phyloP scores from a whole-genome alignment of 2,888 invertebrate species.

The Melikaiella ostensackeni region DNA sequence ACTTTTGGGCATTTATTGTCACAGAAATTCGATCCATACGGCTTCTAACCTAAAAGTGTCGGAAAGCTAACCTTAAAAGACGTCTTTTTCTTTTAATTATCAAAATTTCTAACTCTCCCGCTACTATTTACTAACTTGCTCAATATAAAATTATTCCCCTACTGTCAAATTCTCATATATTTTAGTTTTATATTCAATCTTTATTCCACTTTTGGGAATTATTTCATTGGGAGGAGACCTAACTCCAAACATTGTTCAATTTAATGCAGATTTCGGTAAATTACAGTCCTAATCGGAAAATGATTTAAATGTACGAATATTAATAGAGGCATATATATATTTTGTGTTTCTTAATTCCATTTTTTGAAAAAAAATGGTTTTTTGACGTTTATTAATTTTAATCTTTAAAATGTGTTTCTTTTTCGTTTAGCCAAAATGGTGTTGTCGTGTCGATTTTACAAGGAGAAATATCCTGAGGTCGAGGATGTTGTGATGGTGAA shows the following conservation, averaged over 20 bases:
- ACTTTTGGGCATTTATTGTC: neutral
- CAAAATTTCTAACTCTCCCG: neutral
- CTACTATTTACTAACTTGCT: neutral
- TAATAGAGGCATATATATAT: too few species aligned
- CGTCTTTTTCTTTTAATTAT: neutral
- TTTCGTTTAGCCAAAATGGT: slow-evolving; percentile 83
- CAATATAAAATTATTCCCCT: neutral
- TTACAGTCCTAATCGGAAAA: neutral
- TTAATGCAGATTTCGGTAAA: neutral
- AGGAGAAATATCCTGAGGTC: slow-evolving; percentile 97
- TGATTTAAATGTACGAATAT: neutral
- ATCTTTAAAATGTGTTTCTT: neutral
- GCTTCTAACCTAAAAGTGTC: slow-evolving; percentile 11
- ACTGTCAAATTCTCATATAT: neutral
- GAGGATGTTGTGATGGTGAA: slow-evolving; percentile 99
- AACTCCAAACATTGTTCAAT: neutral
- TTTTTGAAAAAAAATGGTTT: neutral
- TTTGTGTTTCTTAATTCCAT: neutral
- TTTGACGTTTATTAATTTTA: neutral
- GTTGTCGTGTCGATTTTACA: slow-evolving; percentile 97
- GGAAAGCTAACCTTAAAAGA: neutral
- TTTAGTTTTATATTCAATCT: neutral
- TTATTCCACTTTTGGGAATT: neutral
- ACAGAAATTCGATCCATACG: neutral
- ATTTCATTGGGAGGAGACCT: neutral